These are phyloP conservation scores for Psittacula cyanocephala DNA, from an alignment of 2,113 vertebrate genomes.

Conservation along the genomic window DNA sequence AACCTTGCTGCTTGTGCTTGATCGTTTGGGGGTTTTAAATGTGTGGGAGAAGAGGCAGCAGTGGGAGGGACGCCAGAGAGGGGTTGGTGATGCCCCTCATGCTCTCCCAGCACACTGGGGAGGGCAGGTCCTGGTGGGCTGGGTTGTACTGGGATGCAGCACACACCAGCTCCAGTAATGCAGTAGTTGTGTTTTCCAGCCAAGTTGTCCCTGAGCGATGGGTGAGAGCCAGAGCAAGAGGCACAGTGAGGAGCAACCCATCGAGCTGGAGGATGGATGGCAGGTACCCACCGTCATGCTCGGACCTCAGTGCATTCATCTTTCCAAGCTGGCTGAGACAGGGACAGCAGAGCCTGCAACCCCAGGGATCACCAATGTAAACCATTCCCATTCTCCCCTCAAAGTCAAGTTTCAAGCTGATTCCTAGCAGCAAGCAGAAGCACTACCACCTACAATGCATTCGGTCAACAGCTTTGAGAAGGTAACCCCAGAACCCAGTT, in stretches of 20 bases:
- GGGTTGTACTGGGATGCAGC: neutral
- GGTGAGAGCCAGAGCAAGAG: neutral
- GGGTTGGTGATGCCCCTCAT: neutral
- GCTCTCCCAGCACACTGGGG: fast-evolving
- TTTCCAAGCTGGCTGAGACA: neutral
- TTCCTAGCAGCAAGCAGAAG: neutral
- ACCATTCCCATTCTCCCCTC: neutral
- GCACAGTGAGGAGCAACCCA: neutral
- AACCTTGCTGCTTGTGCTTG: fast-evolving
- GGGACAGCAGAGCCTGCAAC: neutral
- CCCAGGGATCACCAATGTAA: neutral
- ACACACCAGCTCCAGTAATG: neutral
- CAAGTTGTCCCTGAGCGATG: neutral
- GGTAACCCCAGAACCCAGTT: fast-evolving
- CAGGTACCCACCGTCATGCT: fast-evolving
- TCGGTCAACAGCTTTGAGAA: neutral
- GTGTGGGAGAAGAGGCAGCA: neutral
- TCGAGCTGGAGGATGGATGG: neutral
- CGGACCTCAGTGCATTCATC: neutral
- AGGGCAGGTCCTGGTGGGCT: neutral
- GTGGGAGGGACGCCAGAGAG: fast-evolving
- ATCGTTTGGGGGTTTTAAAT: fast-evolving
- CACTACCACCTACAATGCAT: fast-evolving
- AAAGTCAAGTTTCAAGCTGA: neutral
- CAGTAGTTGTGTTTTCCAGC: neutral